Base-by-base conservation (phyloP, 2,888 invertebrate genomes). In the Aphelenchoides bicaudatus region DNA sequence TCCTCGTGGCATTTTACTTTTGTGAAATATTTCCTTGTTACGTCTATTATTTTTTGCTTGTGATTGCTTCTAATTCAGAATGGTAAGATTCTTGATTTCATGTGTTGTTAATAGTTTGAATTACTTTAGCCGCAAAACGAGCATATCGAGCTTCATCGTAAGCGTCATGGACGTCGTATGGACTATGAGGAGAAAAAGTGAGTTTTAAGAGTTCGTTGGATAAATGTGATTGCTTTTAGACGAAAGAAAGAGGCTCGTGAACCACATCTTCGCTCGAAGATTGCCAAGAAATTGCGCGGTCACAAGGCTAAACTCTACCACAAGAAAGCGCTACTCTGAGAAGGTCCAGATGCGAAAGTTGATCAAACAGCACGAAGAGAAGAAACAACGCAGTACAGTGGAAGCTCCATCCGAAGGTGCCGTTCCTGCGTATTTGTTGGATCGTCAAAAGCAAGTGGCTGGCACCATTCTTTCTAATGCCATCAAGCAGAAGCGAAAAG, bases 401-500 rank as follows among this genome's bases (percentile, higher is more conserved):
- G 81, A 82, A 39, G 89, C 67, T 86, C 87, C 61, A n/a, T 47
- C 89, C 0, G 90, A 91, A 78, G 93, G 92, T 37, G 96, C 94
- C 0, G 80, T 94, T 51, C 96, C 98, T 0, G 90, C 90, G 0
- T 98, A 96, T 81, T 84, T 99, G n/a, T 84, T 99, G 56, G 98
- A 99, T 84, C 86, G 98, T 82, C 91, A 96, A 83, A 87, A 90
- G 4, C 91, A 94, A 79, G 88, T 88, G 1, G 85, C 90, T 43
- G 92, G 94, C 1, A 98, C 96, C 82, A 89, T 96, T 23, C 83
- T 98, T 0, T 94, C 94, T 0, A 98, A 96, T 80, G 94, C 94
- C 90, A 92, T 98, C 63, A 98, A 98, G 82, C 96, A 99, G 81
- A 98, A 99, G 81, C 86, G 98, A 0, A 98, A 98, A 82, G 98